Base-by-base conservation (phyloP, 2,113 vertebrate species). In the Terrapene triunguis region DNA sequence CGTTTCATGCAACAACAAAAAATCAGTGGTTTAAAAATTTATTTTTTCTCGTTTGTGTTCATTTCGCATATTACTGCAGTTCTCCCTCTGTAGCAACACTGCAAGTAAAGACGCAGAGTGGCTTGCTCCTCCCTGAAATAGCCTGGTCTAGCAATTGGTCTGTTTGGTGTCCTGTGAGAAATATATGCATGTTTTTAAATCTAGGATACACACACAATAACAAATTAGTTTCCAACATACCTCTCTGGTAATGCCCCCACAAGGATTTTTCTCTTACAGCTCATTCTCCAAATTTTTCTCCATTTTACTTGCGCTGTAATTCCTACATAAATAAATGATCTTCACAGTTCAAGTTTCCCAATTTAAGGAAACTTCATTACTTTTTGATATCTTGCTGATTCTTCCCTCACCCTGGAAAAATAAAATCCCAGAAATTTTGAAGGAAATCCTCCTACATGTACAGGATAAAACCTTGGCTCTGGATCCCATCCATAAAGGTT, bases 91-190 rank as follows among this genome's bases (percentile, higher is more conserved):
- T 87, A 96, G 89, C 74, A 78, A 8, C 25, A 14, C 65, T 1
- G 1, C 29, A 78, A 94, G 82, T 50, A 21, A 81, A 90, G 94
- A 94, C 81, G 62, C 85, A 53, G 76, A 84, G 81, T 48, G 87
- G 83, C 82, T 95, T 92, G 90, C 53, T 94, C 13, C 74, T 92
- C 90, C 78, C 85, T 92, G 53, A 82, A 84, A 84, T 82, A 84
- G 62, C 57, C 87, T 80, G 38, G 84, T 88, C 92, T 82, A 88
- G 83, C 89, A 87, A 62, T 92, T 78, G 92, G 76, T 94, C 96
- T 96, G 82, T 53, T 85, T 95, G 92, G 80, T 96, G 95, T 91
- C 93, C 93, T 94, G 87, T 88, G 92, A 93, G 97, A 97, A 97
- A 96, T 95, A 94, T 88, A 95, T 97, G 38, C 72, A 44, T 3